Conservation (phyloP, 2,888 invertebrate species). For the Spilarctia lutea region DNA sequence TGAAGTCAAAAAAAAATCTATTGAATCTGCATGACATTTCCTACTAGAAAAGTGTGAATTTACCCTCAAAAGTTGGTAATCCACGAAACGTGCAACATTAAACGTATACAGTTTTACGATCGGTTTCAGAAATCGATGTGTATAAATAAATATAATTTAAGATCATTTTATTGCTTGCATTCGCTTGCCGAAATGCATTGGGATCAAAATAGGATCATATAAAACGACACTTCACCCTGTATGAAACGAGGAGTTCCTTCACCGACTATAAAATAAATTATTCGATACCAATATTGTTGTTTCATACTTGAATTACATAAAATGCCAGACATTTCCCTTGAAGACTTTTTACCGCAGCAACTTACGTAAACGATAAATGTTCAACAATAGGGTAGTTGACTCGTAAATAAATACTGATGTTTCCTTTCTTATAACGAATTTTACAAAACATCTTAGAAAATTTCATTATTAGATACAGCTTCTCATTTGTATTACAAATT, state of each 20-base stretch:
- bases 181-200: slow-evolving; percentile 57
- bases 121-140: slow-evolving; percentile 68
- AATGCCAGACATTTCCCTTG: background rate
- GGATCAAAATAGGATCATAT: slow-evolving; percentile 60
- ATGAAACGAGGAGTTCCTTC: slow-evolving; percentile 43
- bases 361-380: too few species aligned
- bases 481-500: too few species aligned
- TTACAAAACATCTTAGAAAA: too few species aligned
- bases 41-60: background rate
- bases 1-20: background rate
- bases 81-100: slow-evolving; percentile 33
- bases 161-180: slow-evolving; percentile 69
- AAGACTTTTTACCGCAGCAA: too few species aligned
- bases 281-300: background rate
- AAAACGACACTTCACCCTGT: slow-evolving; percentile 53
- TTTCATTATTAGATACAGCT: too few species aligned
- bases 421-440: too few species aligned
- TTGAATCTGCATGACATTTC: background rate
- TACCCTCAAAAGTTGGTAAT: slow-evolving; percentile 10
- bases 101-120: slow-evolving; percentile 71
- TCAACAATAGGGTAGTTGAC: too few species aligned
- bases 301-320: background rate
- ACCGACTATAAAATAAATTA: slow-evolving; percentile 29
- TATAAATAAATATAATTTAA: slow-evolving; percentile 80
- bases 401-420: too few species aligned